A percentile compares a stretch with the other conserved stretches of the same genome.
Evolutionary conservation across 2,113 vertebrate species (phyloP).

Genomic region (Axis porcinus): DNA sequence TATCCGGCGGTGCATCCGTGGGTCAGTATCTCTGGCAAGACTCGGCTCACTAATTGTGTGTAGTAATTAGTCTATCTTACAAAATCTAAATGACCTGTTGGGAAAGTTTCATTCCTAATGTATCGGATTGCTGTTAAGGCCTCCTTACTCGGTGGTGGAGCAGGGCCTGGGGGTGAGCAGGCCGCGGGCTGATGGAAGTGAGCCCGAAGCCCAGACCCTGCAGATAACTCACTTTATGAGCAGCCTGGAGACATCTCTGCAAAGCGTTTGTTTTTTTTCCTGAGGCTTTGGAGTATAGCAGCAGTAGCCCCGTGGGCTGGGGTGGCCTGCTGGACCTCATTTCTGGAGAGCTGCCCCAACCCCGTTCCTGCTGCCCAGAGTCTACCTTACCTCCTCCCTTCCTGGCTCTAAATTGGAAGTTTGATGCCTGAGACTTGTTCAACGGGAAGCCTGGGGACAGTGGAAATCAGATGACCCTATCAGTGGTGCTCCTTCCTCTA

Average conservation of each 20-base stretch:
- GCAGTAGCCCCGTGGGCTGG: not conserved
- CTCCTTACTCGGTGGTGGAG: not conserved
- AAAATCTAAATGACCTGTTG: conserved; percentile 55
- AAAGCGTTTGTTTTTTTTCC: not conserved
- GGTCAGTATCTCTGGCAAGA: conserved; percentile 12
- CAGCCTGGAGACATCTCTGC: not conserved
- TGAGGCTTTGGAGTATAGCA: not conserved
- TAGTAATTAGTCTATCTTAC: conserved; percentile 59
- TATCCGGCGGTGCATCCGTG: not conserved
- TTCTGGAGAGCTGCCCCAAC: not conserved
- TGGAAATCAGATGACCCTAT: not conserved
- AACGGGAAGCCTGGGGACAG: not conserved
- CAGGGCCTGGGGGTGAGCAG: not conserved
- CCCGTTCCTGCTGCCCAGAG: not conserved
- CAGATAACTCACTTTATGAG: not conserved
- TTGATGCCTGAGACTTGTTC: not conserved
- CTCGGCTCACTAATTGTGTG: conserved; percentile 31
- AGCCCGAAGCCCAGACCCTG: not conserved
- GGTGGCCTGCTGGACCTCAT: not conserved
- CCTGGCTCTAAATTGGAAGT: not conserved
- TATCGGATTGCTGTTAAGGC: not conserved
- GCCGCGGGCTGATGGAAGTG: not conserved
- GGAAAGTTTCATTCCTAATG: conserved; percentile 39
- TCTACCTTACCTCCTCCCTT: not conserved
- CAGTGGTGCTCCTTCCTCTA: not conserved